These are phyloP conservation scores for Seriola quinqueradiata DNA, from an alignment of 2,113 vertebrate species.

Conservation along the genomic window DNA sequence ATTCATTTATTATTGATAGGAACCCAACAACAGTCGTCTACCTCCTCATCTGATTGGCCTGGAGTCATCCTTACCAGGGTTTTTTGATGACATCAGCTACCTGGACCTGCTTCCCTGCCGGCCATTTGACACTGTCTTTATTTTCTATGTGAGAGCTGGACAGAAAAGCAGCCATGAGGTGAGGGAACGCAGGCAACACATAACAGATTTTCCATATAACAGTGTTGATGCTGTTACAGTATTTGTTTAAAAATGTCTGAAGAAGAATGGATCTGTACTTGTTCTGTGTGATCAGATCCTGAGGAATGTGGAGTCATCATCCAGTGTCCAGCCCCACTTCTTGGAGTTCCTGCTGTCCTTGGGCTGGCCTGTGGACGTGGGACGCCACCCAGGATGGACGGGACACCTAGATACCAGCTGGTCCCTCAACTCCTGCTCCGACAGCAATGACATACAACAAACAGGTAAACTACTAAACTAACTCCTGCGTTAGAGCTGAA, in stretches of 20 bases:
- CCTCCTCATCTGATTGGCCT: constrained; percentile 97
- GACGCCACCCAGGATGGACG: constrained; percentile 95
- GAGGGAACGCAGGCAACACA: neutral
- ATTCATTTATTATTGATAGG: constrained; percentile 78
- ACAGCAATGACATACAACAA: constrained; percentile 83
- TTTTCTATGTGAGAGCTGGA: constrained; percentile 96
- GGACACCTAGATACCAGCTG: constrained; percentile 95
- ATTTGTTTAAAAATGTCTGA: too few species aligned
- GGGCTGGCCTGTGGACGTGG: constrained; percentile 95
- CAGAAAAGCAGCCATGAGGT: constrained; percentile 97
- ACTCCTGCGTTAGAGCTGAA: neutral
- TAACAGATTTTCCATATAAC: neutral
- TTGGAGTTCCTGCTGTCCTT: constrained; percentile 95
- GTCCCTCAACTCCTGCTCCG: constrained; percentile 90
- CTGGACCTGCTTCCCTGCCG: constrained; percentile 94
- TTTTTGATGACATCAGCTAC: constrained; percentile 96
- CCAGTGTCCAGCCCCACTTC: constrained; percentile 93
- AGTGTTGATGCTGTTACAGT: too few species aligned
- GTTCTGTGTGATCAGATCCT: constrained; percentile 85
- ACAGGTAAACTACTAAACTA: constrained; percentile 80
- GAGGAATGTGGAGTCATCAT: constrained; percentile 94
- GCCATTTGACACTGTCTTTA: constrained; percentile 97
- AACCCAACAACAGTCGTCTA: constrained; percentile 95
- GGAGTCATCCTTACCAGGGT: constrained; percentile 92
- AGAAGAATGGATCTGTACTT: neutral